Evolutionary conservation across 2,797 vertebrate genomes (phyloP).

Genomic region (Enteromius treurensis): DNA sequence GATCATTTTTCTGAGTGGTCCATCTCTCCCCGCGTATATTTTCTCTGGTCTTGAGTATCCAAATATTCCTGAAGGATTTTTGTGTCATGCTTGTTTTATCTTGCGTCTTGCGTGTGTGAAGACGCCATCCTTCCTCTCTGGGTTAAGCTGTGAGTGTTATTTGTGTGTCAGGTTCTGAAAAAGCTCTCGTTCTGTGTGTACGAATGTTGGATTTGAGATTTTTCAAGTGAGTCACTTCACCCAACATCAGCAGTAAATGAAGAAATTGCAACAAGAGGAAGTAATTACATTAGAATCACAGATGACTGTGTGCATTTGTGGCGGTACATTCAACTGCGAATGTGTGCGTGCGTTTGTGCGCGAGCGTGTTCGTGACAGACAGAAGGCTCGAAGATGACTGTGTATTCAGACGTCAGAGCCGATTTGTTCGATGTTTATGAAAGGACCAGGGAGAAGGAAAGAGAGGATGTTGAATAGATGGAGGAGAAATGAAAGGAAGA

Average conservation of each 20-base stretch:
- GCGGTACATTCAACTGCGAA: conserved; percentile 16
- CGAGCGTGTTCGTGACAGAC: conserved; percentile 33
- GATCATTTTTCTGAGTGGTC: background rate
- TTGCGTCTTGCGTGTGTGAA: background rate
- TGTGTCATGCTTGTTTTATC: background rate
- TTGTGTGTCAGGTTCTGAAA: conserved; percentile 1
- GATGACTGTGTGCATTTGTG: conserved; percentile 52
- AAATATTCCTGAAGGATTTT: background rate
- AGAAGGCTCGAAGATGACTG: conserved; percentile 52
- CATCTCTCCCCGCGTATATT: background rate
- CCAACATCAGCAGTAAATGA: conserved; percentile 26
- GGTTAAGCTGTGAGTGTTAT: conserved; percentile 5
- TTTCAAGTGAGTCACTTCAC: conserved; percentile 28
- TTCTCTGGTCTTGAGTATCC: background rate
- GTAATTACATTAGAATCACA: conserved; percentile 60
- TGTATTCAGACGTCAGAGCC: conserved; percentile 49
- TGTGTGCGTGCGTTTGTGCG: conserved; percentile 19
- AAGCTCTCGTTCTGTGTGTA: background rate
- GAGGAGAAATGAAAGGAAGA: conserved; percentile 23
- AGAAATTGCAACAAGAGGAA: conserved; percentile 43
- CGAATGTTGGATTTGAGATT: background rate
- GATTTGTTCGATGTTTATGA: conserved; percentile 31
- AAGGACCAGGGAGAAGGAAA: conserved; percentile 15
- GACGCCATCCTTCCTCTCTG: background rate
- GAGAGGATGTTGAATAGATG: conserved; percentile 17